Conservation (phyloP, 2,113 vertebrate species). For the Bufo bufo region DNA sequence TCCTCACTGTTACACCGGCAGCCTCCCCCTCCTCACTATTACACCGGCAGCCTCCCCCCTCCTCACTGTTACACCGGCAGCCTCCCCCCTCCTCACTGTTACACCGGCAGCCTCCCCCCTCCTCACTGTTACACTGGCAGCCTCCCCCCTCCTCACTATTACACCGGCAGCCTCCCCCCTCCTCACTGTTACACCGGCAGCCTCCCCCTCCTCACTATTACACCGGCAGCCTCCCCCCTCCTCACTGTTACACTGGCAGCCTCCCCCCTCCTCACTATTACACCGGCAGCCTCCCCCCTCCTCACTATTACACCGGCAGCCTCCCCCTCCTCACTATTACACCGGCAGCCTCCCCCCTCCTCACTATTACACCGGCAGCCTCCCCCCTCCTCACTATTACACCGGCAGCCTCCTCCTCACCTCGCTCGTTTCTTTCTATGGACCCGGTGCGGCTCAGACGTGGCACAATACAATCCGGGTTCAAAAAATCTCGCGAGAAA, state of each 20-base stretch:
- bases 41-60: neutral
- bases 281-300: neutral
- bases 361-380: neutral
- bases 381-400: neutral
- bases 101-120: neutral
- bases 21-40: neutral
- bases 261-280: neutral
- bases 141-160: neutral
- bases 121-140: neutral
- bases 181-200: neutral
- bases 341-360: neutral
- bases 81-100: neutral
- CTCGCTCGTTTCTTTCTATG: neutral
- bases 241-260: neutral
- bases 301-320: neutral
- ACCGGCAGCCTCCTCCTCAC: constrained; percentile 14
- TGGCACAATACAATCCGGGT: constrained; percentile 47
- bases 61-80: neutral
- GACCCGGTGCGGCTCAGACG: constrained; percentile 21
- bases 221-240: neutral
- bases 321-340: neutral
- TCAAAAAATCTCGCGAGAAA: neutral
- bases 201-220: neutral
- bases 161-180: neutral
- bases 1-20: neutral